A percentile compares a stretch with the other conserved stretches of the same genome.
These are phyloP conservation scores for Cerceris rybyensis DNA, from an alignment of 2,888 invertebrate species.

Conservation along the genomic window DNA sequence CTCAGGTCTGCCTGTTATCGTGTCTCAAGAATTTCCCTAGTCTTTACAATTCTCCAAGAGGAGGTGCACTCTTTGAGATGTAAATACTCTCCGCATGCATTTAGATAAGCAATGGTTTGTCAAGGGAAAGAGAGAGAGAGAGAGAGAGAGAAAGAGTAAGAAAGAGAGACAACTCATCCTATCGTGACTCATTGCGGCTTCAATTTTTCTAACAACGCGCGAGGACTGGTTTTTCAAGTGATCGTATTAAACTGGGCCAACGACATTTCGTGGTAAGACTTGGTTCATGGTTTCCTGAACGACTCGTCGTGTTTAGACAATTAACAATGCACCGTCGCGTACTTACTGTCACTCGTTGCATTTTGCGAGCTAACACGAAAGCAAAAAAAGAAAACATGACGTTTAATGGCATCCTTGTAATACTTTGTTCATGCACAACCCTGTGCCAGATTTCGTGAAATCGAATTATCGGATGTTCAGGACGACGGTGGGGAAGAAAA, in stretches of 20 bases:
- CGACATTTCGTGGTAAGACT: background rate
- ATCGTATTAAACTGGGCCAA: conserved; percentile 30
- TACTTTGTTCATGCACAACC: conserved; percentile 37
- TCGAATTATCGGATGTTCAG: conserved; percentile 5
- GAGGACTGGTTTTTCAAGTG: conserved; percentile 29
- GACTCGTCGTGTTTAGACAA: conserved; percentile 19
- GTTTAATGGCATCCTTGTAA: conserved; percentile 33
- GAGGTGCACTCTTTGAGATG: conserved; percentile 37
- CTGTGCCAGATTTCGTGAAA: conserved; percentile 44
- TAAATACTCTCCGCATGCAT: conserved; percentile 45
- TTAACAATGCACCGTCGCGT: background rate
- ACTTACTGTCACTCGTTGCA: background rate
- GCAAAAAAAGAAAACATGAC: conserved; percentile 14
- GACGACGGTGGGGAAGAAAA: background rate
- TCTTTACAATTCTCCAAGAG: conserved; percentile 16
- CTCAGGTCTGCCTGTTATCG: conserved; percentile 34
- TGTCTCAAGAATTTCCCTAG: conserved; percentile 33
- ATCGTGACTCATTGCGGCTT: conserved; percentile 37
- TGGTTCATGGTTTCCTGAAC: background rate
- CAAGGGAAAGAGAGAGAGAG: background rate
- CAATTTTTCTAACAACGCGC: conserved; percentile 45
- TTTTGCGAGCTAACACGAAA: background rate
- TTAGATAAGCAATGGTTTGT: conserved; percentile 44
- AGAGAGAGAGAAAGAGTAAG: too few relatives aligned
- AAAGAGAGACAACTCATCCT: background rate